Evolutionary conservation across 2,797 vertebrate species (phyloP).

Genomic region (Acanthis flammea): DNA sequence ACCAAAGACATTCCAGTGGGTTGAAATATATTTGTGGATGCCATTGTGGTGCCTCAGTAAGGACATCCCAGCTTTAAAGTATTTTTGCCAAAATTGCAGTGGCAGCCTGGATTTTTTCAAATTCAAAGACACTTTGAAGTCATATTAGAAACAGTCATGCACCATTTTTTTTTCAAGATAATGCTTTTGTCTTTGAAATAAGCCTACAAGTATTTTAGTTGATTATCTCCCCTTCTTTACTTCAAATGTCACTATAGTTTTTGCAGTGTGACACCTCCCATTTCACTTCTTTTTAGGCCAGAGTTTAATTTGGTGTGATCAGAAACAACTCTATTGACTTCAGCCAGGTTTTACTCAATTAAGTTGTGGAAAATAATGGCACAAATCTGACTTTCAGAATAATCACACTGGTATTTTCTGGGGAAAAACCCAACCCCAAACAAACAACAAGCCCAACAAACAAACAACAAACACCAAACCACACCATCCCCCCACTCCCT

Average conservation of each 20-base stretch:
- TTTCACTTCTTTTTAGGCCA: background rate
- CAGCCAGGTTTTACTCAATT: background rate
- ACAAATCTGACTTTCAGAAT: background rate
- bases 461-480: background rate
- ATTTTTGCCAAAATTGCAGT: slow-evolving; percentile 4
- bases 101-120: background rate
- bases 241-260: background rate
- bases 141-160: slow-evolving; percentile 1
- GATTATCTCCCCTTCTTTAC: background rate
- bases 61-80: background rate
- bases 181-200: slow-evolving; percentile 27
- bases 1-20: slow-evolving; percentile 53
- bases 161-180: background rate
- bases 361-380: background rate
- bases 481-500: too few relatives aligned
- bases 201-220: background rate
- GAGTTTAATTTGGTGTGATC: background rate
- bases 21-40: slow-evolving; percentile 22
- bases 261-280: background rate
- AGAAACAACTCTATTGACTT: background rate
- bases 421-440: rapidly evolving
- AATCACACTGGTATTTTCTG: background rate
- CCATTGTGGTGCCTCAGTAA: slow-evolving; percentile 17
- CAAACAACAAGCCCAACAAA: background rate
- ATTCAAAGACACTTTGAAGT: slow-evolving; percentile 32